These are phyloP conservation scores for Seira musarum DNA, from an alignment of 2,888 invertebrate species.

Conservation along the genomic window DNA sequence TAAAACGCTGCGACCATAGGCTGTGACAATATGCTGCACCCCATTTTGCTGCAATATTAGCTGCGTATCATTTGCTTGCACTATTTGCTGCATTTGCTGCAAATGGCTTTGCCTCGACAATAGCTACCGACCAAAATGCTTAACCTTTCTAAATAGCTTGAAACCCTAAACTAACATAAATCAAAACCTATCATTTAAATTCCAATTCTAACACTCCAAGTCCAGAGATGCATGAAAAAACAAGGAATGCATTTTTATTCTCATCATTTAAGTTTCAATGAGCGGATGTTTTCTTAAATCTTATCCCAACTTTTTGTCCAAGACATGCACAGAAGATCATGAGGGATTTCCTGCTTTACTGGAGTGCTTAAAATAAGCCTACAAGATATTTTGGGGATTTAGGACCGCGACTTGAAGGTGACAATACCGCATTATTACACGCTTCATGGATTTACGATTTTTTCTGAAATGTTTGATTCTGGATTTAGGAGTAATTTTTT, in stretches of 20 bases:
- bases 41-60: too few relatives aligned
- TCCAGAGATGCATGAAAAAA: not conserved
- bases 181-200: too few relatives aligned
- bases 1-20: too few relatives aligned
- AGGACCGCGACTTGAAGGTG: constrained; percentile 6
- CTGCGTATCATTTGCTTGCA: too few relatives aligned
- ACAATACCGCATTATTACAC: constrained; percentile 28
- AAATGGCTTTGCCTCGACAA: too few relatives aligned
- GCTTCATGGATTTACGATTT: not conserved
- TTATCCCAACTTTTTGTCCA: constrained; percentile 24
- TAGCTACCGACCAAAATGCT: too few relatives aligned
- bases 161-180: too few relatives aligned
- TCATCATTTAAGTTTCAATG: not conserved
- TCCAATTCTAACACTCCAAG: not conserved
- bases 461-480: too few relatives aligned
- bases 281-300: constrained; percentile 18
- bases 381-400: constrained; percentile 35
- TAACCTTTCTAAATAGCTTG: too few relatives aligned
- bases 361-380: constrained; percentile 29
- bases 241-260: not conserved
- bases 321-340: not conserved
- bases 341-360: constrained; percentile 29
- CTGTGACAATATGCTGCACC: too few relatives aligned
- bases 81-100: too few relatives aligned
- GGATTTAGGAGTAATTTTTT: not conserved